phyloP scores from a whole-genome alignment of 2,113 vertebrate genomes.

The Mus spicilegus region DNA sequence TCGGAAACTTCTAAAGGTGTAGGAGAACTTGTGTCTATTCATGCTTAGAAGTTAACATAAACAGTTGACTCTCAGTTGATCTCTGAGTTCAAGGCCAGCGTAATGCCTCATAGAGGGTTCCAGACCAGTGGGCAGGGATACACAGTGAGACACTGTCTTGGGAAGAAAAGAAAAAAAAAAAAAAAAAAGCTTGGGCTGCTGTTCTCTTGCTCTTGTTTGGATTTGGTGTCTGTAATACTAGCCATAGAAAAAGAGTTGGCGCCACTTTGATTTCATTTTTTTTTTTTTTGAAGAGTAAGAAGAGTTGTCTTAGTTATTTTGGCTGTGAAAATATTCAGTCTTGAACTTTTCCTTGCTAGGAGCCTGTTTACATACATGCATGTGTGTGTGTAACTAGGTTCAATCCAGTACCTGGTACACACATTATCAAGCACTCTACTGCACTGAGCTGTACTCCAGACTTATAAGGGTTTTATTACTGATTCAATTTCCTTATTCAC shows the following conservation, averaged over 20 bases:
- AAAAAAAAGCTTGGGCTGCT: too few relatives aligned
- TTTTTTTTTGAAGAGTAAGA: neutral
- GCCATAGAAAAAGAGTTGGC: neutral
- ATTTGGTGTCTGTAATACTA: neutral
- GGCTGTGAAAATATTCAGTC: neutral
- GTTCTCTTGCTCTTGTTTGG: neutral
- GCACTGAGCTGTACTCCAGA: neutral
- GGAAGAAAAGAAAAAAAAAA: neutral
- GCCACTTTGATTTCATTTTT: neutral
- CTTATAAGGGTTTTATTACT: neutral
- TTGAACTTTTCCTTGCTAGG: neutral
- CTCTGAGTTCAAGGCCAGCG: neutral
- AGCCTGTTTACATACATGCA: too few relatives aligned
- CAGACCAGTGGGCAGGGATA: neutral
- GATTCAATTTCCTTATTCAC: neutral
- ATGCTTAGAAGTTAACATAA: neutral
- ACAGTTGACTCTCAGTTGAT: neutral
- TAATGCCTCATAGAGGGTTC: neutral
- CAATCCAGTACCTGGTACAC: neutral
- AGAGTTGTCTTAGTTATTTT: neutral
- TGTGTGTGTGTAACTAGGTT: neutral
- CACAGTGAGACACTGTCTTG: neutral
- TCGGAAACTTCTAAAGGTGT: neutral
- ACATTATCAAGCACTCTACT: neutral
- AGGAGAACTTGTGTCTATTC: neutral